These are phyloP conservation scores for Rattus rattus DNA, from an alignment of 2,113 vertebrate species.

Conservation along the genomic window DNA sequence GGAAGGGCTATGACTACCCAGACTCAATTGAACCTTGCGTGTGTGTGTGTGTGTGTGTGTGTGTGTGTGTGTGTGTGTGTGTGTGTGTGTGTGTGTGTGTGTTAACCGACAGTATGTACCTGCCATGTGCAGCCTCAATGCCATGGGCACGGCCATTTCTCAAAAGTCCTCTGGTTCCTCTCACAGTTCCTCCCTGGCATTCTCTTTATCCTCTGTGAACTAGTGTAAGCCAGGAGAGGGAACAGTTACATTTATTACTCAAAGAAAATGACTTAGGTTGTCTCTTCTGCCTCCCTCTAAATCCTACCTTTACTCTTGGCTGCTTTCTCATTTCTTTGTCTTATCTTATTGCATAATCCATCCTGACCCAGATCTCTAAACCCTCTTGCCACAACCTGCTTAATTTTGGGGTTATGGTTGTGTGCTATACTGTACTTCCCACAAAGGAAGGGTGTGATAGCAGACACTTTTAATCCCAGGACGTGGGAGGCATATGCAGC, in stretches of 20 bases:
- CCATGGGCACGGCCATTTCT: accelerated
- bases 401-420: neutral
- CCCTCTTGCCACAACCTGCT: neutral
- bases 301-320: too few relatives aligned
- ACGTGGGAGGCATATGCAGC: neutral
- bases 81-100: neutral
- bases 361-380: neutral
- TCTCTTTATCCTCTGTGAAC: neutral
- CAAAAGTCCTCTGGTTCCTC: neutral
- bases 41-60: neutral
- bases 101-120: accelerated
- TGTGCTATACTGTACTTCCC: too few relatives aligned
- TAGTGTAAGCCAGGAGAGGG: neutral
- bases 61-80: neutral
- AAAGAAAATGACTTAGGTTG: neutral
- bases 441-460: neutral
- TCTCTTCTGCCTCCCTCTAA: neutral
- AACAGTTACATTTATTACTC: neutral
- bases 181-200: neutral
- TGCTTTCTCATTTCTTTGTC: neutral
- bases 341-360: neutral
- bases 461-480: neutral
- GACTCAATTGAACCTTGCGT: neutral
- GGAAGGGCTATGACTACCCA: neutral
- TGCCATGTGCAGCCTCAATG: accelerated